Base-by-base conservation (phyloP, 2,888 invertebrate species). In the Drosophila subquinaria region DNA sequence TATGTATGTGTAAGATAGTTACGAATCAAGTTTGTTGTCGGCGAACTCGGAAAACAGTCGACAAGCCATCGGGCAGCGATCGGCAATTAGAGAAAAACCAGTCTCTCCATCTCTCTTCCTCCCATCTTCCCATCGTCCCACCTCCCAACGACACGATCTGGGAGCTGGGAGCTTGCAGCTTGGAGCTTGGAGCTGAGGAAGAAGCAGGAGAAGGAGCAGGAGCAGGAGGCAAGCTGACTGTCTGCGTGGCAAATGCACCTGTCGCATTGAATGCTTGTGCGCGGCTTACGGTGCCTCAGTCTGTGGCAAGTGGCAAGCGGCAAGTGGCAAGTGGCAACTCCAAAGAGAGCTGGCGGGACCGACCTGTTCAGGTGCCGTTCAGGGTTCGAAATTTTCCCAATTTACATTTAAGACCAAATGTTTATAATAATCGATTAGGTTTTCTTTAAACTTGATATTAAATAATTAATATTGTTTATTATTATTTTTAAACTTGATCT, bases 181-280 rank as follows among this genome's bases (percentile, higher is more conserved):
- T 15, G 27, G 23, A 59, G 40, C 4, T 11, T 13, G 33, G 1
- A 23, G 11, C 45, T 40, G 27, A 27, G 5, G 27, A 0, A 6
- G 6, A 1, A 13, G 48, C 55, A 52, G 43, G 8, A 27, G 45
- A n/a, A 47, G 51, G 33, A 55, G 45, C 30, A 50, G 33, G 2
- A 17, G 27, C 35, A 53, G 66, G 57, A 69, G 64, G 38, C n/a
- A 38, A 80, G 71, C 61, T 71, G 75, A 62, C 59, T 73, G 75
- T 64, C 59, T 76, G 73, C 88, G 88, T 88, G 81, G 83, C 87
- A 87, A 87, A 69, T 85, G 76, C 84, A 84, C 84, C 84, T 84
- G 84, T 84, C 82, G 84, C 71, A 43, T 30, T 71, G 72, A 71
- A 51, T 73, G 82, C 88, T 68, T 82, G 85, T 78, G 76, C 70